Evolutionary conservation across 2,888 invertebrate species (phyloP).

Genomic region (Drosophila robusta): DNA sequence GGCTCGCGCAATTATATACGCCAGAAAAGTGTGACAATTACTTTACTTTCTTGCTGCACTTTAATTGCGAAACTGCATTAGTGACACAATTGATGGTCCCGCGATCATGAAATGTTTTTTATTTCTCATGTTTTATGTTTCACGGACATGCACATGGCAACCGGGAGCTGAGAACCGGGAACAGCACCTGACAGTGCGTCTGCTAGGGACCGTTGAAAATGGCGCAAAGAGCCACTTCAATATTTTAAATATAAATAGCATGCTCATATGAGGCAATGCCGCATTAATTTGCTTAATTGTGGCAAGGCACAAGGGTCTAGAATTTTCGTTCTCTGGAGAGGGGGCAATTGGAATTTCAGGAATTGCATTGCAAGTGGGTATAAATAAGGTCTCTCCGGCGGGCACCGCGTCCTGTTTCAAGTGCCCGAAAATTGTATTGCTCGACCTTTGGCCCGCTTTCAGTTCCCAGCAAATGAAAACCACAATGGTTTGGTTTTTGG

Average conservation of each 20-base stretch:
- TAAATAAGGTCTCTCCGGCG: conserved; percentile 51
- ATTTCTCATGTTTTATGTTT: conserved; percentile 12
- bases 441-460: conserved; percentile 45
- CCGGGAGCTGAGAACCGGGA: conserved; percentile 9
- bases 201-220: not conserved
- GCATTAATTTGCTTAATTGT: conserved; percentile 60
- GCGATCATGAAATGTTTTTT: conserved; percentile 38
- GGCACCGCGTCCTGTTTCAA: conserved; percentile 46
- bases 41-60: conserved; percentile 50
- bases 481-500: conserved; percentile 8
- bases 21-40: conserved; percentile 23
- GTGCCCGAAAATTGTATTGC: conserved; percentile 40
- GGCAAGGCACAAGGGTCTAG: conserved; percentile 8
- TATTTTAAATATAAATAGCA: not conserved
- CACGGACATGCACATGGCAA: conserved; percentile 60
- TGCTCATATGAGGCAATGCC: conserved; percentile 25
- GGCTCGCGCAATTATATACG: not conserved
- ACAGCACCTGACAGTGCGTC: conserved; percentile 29
- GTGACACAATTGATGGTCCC: conserved; percentile 64
- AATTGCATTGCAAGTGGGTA: conserved; percentile 10
- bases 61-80: conserved; percentile 54
- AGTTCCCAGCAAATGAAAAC: conserved; percentile 22
- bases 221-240: conserved; percentile 1
- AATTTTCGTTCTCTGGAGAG: too few relatives aligned
- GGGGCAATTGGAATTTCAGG: conserved; percentile 19